A percentile compares a stretch with the other conserved stretches of the same genome.
These are phyloP conservation scores for Sparidentex hasta DNA, from an alignment of 2,797 vertebrate species.

Conservation along the genomic window DNA sequence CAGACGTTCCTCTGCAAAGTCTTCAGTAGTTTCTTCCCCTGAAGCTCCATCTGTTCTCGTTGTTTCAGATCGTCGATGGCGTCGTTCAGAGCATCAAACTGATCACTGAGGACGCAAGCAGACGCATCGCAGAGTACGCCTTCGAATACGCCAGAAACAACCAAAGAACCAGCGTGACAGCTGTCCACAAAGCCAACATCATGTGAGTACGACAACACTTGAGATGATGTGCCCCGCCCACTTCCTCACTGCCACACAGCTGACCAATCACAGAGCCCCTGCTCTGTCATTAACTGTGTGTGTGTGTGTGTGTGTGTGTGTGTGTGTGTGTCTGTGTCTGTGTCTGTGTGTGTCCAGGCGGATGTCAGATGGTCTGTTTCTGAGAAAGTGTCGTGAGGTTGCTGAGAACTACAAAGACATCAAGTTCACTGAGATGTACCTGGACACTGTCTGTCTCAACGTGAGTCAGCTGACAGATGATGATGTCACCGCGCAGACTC, in stretches of 20 bases:
- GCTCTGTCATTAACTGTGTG: background rate
- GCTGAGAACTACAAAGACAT: constrained; percentile 96
- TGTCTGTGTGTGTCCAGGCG: constrained; percentile 83
- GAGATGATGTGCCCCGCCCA: no score
- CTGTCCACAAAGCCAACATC: constrained; percentile 98
- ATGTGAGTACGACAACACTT: constrained; percentile 85
- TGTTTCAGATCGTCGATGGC: constrained; percentile 93
- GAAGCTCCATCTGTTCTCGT: background rate
- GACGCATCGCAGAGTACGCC: constrained; percentile 94
- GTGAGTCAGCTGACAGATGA: constrained; percentile 74
- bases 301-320: background rate
- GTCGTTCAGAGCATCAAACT: constrained; percentile 98
- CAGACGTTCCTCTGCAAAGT: no score
- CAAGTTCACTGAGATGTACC: constrained; percentile 98
- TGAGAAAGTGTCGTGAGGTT: constrained; percentile 95
- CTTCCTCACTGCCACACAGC: no score
- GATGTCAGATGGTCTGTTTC: constrained; percentile 97
- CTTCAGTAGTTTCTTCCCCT: background rate
- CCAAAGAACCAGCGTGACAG: constrained; percentile 92
- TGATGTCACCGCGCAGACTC: no score
- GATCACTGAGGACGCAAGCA: constrained; percentile 94
- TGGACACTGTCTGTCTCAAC: constrained; percentile 97
- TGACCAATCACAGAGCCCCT: no score
- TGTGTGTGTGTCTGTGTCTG: background rate
- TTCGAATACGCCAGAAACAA: constrained; percentile 97